Conservation (phyloP, 2,113 vertebrate genomes). For the Microcebus griseorufus region DNA sequence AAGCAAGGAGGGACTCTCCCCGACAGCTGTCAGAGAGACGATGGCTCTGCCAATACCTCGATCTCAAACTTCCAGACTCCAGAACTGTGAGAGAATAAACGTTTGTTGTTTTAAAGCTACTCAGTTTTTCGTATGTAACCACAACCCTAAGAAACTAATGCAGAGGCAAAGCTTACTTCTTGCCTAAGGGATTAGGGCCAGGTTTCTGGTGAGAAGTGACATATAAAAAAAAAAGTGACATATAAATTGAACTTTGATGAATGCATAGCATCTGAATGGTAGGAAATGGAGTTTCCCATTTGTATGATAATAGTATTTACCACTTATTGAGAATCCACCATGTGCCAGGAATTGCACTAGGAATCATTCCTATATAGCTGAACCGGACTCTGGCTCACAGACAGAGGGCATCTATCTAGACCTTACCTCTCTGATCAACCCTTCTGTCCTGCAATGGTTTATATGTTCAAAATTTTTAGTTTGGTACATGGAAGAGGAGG, state of each 20-base stretch:
- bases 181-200: not conserved
- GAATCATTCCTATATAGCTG: not conserved
- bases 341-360: not conserved
- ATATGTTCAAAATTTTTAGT: not conserved
- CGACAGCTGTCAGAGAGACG: not conserved
- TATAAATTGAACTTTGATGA: constrained; percentile 10
- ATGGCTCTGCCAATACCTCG: not conserved
- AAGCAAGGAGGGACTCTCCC: not conserved
- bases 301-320: not conserved
- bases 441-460: not conserved
- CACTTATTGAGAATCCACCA: not conserved
- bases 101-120: not conserved
- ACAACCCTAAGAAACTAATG: not conserved
- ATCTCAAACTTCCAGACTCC: not conserved
- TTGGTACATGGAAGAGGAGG: not conserved
- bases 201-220: constrained; percentile 5
- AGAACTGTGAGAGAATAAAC: not conserved
- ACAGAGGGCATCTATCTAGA: not conserved
- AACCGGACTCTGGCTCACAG: not conserved
- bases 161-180: not conserved
- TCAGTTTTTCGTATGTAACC: not conserved
- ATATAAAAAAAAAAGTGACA: not conserved
- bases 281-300: not conserved
- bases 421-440: not conserved
- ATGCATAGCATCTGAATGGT: not conserved